Evolutionary conservation across 2,113 vertebrate species (phyloP), one percentile per base, ranked within the genome.

Genomic region (Herpailurus yagouaroundi): DNA sequence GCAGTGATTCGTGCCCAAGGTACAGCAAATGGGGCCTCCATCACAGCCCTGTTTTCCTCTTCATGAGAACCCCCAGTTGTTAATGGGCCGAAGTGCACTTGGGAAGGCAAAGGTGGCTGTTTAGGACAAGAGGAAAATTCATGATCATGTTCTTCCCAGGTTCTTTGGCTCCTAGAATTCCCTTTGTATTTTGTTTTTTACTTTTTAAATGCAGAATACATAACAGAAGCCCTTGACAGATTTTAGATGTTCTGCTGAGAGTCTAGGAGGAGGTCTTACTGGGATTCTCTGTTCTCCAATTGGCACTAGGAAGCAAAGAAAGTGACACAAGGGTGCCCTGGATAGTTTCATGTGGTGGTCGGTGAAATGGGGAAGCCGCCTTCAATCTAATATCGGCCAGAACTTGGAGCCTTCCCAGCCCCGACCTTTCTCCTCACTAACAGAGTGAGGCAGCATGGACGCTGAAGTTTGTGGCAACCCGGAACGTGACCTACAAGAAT

Each of bases 51-150:
- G 66, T 31, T 93, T 87, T 81, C 88, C 97, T 97, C 90, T 41
- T 69, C 81, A 25, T 94, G 94, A 95, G 97, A 93, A 97, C 95
- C 90, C 89, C 98, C 94, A 95, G 97, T 84, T 93, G 95, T 98
- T 98, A 97, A 98, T 91, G 88, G 94, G 66, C 77, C 16, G 1
- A 11, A 77, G 66, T 57, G 3, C 66, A 64, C 94, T 10, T 38
- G 36, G 95, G 89, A 93, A 73, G 86, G 66, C 63, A 64, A 63
- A 82, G 93, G 93, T 33, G 15, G 79, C 92, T 83, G 85, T 63
- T 57, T 92, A 52, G 50, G 95, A 96, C 87, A 87, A 85, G 94
- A 92, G 95, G 66, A 81, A 88, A 96, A 96, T 88, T 97, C 74
- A 97, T 93, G 50, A 93, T 95, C 91, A 31, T 21, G 50, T 25